Evolutionary conservation across 2,113 vertebrate genomes (phyloP), one percentile per base, ranked within the genome.

Genomic region (Hemicordylus capensis): DNA sequence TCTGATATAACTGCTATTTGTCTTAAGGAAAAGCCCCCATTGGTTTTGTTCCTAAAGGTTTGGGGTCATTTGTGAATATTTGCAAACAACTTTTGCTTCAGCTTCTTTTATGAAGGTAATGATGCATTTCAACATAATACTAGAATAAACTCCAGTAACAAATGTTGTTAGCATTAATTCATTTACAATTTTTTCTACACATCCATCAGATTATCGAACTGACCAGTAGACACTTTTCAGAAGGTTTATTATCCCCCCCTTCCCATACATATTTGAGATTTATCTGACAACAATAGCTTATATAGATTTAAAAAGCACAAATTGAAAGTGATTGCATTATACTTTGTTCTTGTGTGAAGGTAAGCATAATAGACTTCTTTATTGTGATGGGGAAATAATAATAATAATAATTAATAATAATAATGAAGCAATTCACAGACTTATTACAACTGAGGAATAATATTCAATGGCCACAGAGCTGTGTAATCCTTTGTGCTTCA

Each of bases 191-290:
- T 78, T 46, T 92, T 89, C 85, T 89, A 79, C 51, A 19, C 37
- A 87, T 91, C 14, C 19, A 69, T 82, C 72, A 87, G 37, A 87
- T 85, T 86, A 93, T 75, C 64, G 58, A 90, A 37, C 78, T 92
- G 73, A 6, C 88, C 73, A 92, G 22, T 4, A 87, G 11, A 80
- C 67, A 86, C 90, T 88, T 77, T 56, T 61, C 69, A 59, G 3
- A n/a, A 92, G 76, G 88, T 76, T 1, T 48, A n/a, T 73, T 14
- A 37, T 28, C 59, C 67, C 10, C 44, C 81, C 34, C 39, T 20
- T 61, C 51, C 6, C 54, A 83, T 58, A 34, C n/a, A 56, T 26
- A 12, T 76, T 26, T 39, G 56, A 75, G 0, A 1, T 83, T 81
- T 74, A 84, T 14, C 4, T 80, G 17, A 58, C 63, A 76, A 83